Base-by-base conservation (phyloP, 2,113 vertebrate species). In the Tylochromis polylepis region DNA sequence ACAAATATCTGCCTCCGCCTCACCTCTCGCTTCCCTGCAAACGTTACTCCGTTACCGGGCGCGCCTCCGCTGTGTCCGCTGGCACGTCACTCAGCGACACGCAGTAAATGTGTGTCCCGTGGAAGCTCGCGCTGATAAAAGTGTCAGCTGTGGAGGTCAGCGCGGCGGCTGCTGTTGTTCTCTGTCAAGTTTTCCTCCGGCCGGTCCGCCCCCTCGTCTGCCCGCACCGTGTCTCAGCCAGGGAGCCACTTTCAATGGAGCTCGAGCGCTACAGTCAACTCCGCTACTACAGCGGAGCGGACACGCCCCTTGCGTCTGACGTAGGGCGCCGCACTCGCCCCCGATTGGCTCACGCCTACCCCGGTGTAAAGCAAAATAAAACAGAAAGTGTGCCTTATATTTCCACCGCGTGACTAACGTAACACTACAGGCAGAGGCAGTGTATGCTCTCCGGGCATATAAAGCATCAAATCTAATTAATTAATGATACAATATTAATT, bases 241-340 rank as follows among this genome's bases (percentile, higher is more conserved):
- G 67, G 81, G 70, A 89, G 60, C 15, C 83, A 87, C 91, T 93
- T 94, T 94, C 88, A 86, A 88, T 83, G 85, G 87, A 93, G 85
- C 81, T 51, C 49, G 18, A 84, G 81, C 86, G 88, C 81, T 89
- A 88, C 91, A 91, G 92, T 85, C 91, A 91, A 88, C 93, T 70
- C 83, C 27, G 83, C 87, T 87, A 93, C 92, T 82, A 86, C 88
- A 18, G 70, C 31, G 86, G 56, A 53, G 67, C 27, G 1, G 79
- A 38, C 43, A 93, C 93, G 93, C 95, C 95, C 87, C 89, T 57
- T 93, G 72, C 92, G 90, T 91, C 65, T 95, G 95, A 96, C 95
- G 94, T 87, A 10, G 3, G 1, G 27, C 5, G 18, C 29, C 93
- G 95, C 93, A 91, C 89, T 91, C 67, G 3, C 24, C 79, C 83